A percentile compares a stretch with the other conserved stretches of the same genome.
These are phyloP conservation scores for Prosopocoilus inquinatus DNA, from an alignment of 2,888 invertebrate genomes.

Conservation along the genomic window DNA sequence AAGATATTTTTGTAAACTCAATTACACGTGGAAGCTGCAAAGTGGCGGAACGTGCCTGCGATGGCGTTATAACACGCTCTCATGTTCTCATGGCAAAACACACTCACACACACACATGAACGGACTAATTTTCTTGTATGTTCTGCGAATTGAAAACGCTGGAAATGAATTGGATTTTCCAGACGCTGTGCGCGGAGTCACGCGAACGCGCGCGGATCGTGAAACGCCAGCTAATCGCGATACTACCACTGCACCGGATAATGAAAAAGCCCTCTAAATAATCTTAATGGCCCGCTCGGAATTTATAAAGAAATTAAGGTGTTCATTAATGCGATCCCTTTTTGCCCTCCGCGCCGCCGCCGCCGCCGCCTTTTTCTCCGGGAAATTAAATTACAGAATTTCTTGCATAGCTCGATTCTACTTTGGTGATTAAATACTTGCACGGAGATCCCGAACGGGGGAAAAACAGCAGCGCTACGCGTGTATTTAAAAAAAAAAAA, in stretches of 20 bases:
- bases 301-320: conserved; percentile 14
- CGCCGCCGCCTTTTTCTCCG: neutral
- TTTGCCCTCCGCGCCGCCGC: neutral
- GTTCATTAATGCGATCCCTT: conserved; percentile 1
- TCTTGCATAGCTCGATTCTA: neutral
- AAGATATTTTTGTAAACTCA: no score
- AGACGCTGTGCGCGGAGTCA: neutral
- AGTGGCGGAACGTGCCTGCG: no score
- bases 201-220: neutral
- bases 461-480: no score
- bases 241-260: neutral
- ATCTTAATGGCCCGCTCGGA: conserved; percentile 15
- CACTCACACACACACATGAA: neutral
- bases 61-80: no score
- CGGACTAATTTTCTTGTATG: neutral
- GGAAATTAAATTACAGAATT: neutral
- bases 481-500: no score
- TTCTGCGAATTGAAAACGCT: neutral
- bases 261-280: conserved; percentile 15
- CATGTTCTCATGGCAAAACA: no score
- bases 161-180: neutral
- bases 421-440: neutral
- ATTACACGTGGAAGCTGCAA: no score
- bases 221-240: no score
- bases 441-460: neutral